Evolutionary conservation across 1,140 invertebrate species (phyloP).

Genomic region (Chrysomallon squamiferum): DNA sequence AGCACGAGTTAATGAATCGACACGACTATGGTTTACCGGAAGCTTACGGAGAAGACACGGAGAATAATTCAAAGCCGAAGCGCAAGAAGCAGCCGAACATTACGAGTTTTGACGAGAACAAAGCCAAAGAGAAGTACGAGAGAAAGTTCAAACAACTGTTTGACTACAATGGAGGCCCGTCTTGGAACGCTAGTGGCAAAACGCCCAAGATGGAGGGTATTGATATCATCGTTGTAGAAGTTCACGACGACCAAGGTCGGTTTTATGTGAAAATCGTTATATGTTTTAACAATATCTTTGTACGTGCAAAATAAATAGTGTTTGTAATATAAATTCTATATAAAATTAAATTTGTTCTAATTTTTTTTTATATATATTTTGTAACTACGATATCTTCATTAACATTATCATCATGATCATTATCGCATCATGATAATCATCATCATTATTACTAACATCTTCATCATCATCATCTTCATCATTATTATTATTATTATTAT

Average conservation of each 20-base stretch:
- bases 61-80: slow-evolving; percentile 26
- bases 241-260: slow-evolving; percentile 33
- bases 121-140: slow-evolving; percentile 22
- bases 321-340: too few species aligned
- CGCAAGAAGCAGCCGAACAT: slow-evolving; percentile 25
- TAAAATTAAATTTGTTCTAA: too few species aligned
- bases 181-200: slow-evolving; percentile 17
- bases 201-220: slow-evolving; percentile 50
- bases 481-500: too few species aligned
- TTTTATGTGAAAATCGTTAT: too few species aligned
- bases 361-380: too few species aligned
- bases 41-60: slow-evolving; percentile 14
- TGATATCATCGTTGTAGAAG: slow-evolving; percentile 34
- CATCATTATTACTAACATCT: too few species aligned
- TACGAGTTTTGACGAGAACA: slow-evolving; percentile 8
- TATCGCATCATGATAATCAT: too few species aligned
- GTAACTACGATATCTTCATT: too few species aligned
- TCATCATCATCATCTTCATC: too few species aligned
- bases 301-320: too few species aligned
- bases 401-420: too few species aligned
- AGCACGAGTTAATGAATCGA: slow-evolving; percentile 43
- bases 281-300: too few species aligned
- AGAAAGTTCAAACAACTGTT: slow-evolving; percentile 39
- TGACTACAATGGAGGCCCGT: slow-evolving; percentile 21
- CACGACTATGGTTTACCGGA: slow-evolving; percentile 44